Conservation (phyloP, 2,888 invertebrate species). For the Epistrophe grossulariae region DNA sequence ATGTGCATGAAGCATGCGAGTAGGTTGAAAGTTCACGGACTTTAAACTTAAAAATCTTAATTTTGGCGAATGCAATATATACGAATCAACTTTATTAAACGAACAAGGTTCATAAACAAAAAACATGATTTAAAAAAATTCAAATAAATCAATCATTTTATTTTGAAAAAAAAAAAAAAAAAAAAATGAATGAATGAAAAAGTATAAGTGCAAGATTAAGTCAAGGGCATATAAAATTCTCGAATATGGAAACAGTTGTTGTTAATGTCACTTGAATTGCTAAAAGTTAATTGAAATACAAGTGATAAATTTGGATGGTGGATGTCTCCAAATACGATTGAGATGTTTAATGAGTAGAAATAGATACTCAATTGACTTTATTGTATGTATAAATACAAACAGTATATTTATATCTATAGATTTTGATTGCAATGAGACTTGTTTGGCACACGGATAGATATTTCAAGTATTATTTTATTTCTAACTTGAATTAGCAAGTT, state of each 20-base stretch:
- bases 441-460: constrained; percentile 13
- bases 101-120: not conserved
- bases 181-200: no score
- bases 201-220: constrained; percentile 16
- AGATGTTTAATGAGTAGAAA: constrained; percentile 22
- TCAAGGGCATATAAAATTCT: constrained; percentile 41
- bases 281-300: constrained; percentile 67
- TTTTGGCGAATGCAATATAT: not conserved
- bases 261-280: constrained; percentile 68
- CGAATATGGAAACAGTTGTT: constrained; percentile 35
- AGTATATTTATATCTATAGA: not conserved
- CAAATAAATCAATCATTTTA: not conserved
- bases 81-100: not conserved
- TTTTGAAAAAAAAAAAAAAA: constrained; percentile 8
- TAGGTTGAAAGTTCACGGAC: constrained; percentile 50
- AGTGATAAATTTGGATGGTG: constrained; percentile 58
- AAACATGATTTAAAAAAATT: not conserved
- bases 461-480: constrained; percentile 5
- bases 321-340: constrained; percentile 54
- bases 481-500: not conserved
- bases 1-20: constrained; percentile 9
- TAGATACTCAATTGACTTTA: constrained; percentile 12
- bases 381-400: not conserved
- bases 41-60: not conserved
- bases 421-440: not conserved